Conservation (phyloP, 2,113 vertebrate species). For the Protobothrops mucrosquamatus region DNA sequence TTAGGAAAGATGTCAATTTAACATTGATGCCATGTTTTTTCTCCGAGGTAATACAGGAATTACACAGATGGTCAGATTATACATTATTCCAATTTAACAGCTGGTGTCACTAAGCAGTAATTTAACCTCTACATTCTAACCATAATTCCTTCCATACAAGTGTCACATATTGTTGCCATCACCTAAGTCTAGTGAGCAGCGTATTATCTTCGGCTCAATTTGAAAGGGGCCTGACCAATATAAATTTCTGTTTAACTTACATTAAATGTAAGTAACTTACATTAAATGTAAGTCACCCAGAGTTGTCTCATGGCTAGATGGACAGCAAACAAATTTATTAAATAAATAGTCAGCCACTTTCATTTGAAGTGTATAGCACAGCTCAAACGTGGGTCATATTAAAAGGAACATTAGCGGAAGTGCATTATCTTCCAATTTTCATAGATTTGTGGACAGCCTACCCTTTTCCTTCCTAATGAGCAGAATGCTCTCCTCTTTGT, state of each 20-base stretch:
- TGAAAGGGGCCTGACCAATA: neutral
- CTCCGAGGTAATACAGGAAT: constrained; percentile 16
- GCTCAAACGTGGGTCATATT: neutral
- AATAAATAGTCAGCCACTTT: neutral
- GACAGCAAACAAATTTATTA: neutral
- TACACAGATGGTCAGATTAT: constrained; percentile 27
- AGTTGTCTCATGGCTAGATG: neutral
- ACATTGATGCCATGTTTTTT: neutral
- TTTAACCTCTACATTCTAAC: constrained; percentile 19
- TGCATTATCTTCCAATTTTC: neutral
- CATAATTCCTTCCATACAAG: constrained; percentile 3
- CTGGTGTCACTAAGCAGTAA: constrained; percentile 13
- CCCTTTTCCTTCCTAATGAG: neutral
- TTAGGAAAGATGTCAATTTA: constrained; percentile 30
- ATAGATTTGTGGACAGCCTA: neutral
- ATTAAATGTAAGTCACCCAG: neutral
- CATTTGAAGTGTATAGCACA: neutral
- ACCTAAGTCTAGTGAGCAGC: neutral
- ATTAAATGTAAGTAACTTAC: neutral
- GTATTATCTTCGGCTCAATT: neutral
- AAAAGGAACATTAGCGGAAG: neutral
- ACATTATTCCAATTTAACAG: neutral
- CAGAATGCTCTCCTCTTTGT: neutral
- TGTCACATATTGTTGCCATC: neutral
- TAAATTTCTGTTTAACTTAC: neutral